Evolutionary conservation across 2,888 invertebrate species (phyloP), one percentile per base, ranked within the genome.

Genomic region (Hemicrepidius hirtus): DNA sequence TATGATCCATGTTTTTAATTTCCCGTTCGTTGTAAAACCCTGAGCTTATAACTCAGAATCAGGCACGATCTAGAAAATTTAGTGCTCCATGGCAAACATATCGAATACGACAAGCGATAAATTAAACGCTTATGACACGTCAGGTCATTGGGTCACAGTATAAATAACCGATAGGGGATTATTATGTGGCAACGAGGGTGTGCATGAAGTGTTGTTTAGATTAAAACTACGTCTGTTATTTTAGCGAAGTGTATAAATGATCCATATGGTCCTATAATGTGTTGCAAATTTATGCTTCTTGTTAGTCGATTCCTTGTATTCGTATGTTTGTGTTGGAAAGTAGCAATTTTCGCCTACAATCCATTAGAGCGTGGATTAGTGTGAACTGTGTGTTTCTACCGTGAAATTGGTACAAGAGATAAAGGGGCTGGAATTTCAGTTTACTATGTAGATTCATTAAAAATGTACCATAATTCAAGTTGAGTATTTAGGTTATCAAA

Each of bases 91-190:
- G 57, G 37, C 32, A 44, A 67, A 67, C 57, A 57, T 57, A 57
- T 67, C 67, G 44, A 55, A 37, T 53, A 67, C 32, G 59, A 57
- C 57, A 59, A 20, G 18, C 67, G 28, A 68, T 68, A 68, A 68
- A 68, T 68, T 60, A 68, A 68, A 60, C 35, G 68, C 57, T 60
- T 67, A 57, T 68, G 68, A 60, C 40, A 62, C 37, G 63, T 7
- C 62, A 53, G 69, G 63, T 69, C 63, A 63, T 63, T 69, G 28
- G 69, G 69, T 69, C 69, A 63, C 41, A 62, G 37, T 50, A 63
- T 69, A 69, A 63, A 69, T 69, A 63, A 69, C 35, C 41, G 21
- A 55, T 55, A 69, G 20, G 63, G 49, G 32, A 53, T 55, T 62
- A 68, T 62, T 63, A 53, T 40, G 44, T 28, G 44, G 35, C 41